phyloP scores from a whole-genome alignment of 2,888 invertebrate species.

The Melinaea menophilus region DNA sequence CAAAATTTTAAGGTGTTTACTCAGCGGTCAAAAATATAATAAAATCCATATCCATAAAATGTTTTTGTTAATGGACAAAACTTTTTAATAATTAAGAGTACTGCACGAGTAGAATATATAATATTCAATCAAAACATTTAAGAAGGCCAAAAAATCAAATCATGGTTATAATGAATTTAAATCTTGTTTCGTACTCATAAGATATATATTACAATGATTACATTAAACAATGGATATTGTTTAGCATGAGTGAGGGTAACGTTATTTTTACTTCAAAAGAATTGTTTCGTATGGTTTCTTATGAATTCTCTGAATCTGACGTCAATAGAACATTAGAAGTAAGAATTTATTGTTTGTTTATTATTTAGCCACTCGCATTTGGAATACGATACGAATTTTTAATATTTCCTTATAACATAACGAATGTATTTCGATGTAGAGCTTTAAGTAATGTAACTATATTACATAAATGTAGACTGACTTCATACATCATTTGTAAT shows the following conservation, averaged over 20 bases:
- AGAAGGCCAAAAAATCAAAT: not conserved
- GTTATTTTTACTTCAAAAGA: constrained; percentile 7
- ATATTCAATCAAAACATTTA: no score
- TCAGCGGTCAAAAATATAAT: no score
- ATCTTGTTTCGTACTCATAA: not conserved
- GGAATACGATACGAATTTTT: not conserved
- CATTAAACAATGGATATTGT: not conserved
- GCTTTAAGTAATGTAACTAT: no score
- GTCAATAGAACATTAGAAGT: not conserved
- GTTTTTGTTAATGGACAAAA: no score
- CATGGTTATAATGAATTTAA: not conserved
- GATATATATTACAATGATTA: not conserved
- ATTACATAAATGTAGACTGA: no score
- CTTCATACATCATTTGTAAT: no score
- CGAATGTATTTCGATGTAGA: no score
- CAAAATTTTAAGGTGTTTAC: no score
- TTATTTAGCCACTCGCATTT: not conserved
- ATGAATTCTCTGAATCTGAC: constrained; percentile 1
- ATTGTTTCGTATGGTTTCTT: constrained; percentile 3
- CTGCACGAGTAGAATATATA: no score
- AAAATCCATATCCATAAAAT: no score
- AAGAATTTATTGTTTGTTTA: not conserved
- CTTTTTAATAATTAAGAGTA: no score
- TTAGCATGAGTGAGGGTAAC: not conserved
- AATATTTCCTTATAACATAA: no score